phyloP scores from a whole-genome alignment of 2,888 invertebrate species.

The Rhopalosiphum nymphaeae region DNA sequence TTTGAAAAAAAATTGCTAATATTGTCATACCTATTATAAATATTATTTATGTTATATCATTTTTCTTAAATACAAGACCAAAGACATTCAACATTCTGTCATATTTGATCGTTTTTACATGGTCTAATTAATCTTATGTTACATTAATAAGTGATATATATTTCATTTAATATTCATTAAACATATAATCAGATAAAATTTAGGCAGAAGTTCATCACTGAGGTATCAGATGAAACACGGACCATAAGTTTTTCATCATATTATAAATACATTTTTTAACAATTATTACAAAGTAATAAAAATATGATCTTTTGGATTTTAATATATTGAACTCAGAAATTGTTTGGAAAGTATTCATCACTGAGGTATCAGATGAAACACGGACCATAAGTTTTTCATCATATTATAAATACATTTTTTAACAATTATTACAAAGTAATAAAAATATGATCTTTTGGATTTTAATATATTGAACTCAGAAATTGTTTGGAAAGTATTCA shows the following conservation, averaged over 20 bases:
- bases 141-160: background rate
- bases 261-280: background rate
- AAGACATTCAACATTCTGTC: no score
- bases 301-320: no score
- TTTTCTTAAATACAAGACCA: no score
- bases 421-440: no score
- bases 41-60: no score
- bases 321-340: no score
- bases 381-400: background rate
- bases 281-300: no score
- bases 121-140: background rate
- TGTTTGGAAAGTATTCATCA: background rate
- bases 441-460: no score
- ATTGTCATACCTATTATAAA: no score
- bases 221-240: slow-evolving; percentile 59
- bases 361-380: background rate
- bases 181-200: slow-evolving; percentile 15
- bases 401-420: background rate
- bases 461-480: no score
- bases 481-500: background rate
- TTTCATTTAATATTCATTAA: background rate
- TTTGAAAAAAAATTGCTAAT: no score
- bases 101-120: background rate
- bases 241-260: slow-evolving; percentile 55
- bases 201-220: slow-evolving; percentile 26